A percentile compares a stretch with the other conserved stretches of the same genome.
Conservation (phyloP, 2,113 vertebrate species). For the Enhydra lutris region DNA sequence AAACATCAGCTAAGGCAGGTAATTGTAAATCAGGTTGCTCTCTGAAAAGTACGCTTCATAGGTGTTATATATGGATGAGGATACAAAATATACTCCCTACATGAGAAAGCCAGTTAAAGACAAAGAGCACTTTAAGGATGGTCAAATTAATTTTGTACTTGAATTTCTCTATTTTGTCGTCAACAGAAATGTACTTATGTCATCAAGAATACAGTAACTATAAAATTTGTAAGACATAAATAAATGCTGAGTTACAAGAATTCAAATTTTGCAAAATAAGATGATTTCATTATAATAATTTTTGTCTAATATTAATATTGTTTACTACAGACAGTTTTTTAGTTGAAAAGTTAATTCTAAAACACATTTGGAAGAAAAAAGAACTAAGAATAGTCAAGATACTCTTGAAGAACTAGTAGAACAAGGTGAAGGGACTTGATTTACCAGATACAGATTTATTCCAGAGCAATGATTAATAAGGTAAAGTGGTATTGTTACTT, state of each 20-base stretch:
- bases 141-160: background rate
- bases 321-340: background rate
- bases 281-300: background rate
- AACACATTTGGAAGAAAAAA: background rate
- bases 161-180: background rate
- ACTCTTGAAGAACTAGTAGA: background rate
- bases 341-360: background rate
- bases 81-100: conserved; percentile 32
- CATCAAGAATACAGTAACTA: background rate
- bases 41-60: conserved; percentile 20
- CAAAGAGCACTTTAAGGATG: background rate
- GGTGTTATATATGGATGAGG: conserved; percentile 17
- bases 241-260: background rate
- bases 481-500: background rate
- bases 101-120: conserved; percentile 36
- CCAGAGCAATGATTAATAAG: background rate
- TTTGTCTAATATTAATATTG: background rate
- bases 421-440: background rate
- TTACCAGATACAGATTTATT: background rate
- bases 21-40: conserved; percentile 35
- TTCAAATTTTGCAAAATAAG: conserved; percentile 1
- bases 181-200: background rate
- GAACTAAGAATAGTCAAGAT: background rate
- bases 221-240: background rate
- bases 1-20: conserved; percentile 39